Base-by-base conservation (phyloP, 2,113 vertebrate species). In the Rissa tridactyla region DNA sequence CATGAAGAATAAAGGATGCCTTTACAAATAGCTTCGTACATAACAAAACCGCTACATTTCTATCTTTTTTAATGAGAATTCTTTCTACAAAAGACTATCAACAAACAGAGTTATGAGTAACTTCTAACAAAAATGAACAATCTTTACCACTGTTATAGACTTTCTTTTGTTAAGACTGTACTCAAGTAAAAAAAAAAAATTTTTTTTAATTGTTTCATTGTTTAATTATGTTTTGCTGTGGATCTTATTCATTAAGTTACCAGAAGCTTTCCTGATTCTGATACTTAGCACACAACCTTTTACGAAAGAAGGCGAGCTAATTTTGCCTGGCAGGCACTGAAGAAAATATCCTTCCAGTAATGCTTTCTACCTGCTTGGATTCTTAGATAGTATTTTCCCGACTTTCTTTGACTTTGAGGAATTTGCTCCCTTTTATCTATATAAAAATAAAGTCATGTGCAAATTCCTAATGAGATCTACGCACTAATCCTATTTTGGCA, bases 391-490 rank as follows among this genome's bases (percentile, higher is more conserved):
- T 77, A 69, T 88, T 95, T 89, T 82, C 58, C 64, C 51, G 16
- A 94, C 65, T 88, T 92, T 70, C 72, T 88, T 81, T 96, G 88
- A 95, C 82, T 96, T 92, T n/a, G 29, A 97, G 92, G 96, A 96
- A 97, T 98, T 95, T 64, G 4, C 34, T 90, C 60, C 73, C 86
- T 96, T 97, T 96, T 93, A 97, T 87, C 76, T 88, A 84, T 87
- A 82, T 36, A 93, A 84, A 96, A 95, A 86, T 34, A 54, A 42
- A 82, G 73, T 96, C 94, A 95, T 93, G 91, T 96, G 93, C 95
- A 97, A 95, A 95, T 94, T 97, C 84, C 87, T 94, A 90, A 89
- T 96, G 76, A 98, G 96, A 94, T 93, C 87, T 96, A 81, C 21
- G 55, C 76, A 30, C 92, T 97, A 97, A 97, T 97, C 91, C 94